Conservation (phyloP, 2,113 vertebrate species). For the Tachysurus vachellii region DNA sequence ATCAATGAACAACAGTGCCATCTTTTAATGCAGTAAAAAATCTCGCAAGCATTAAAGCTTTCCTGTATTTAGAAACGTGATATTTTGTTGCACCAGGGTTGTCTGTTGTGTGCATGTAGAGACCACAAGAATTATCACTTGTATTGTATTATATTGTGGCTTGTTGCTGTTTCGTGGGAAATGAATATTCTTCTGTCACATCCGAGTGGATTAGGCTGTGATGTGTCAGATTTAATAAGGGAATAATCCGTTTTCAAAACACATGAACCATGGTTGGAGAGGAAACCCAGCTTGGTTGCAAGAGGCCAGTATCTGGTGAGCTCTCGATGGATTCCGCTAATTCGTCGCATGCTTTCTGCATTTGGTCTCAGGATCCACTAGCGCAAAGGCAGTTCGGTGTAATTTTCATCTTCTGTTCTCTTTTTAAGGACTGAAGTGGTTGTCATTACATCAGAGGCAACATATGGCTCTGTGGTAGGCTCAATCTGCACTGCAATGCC, state of each 20-base stretch:
- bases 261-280: background rate
- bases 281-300: background rate
- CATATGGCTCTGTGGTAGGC: background rate
- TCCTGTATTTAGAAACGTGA: background rate
- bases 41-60: background rate
- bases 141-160: background rate
- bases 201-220: background rate
- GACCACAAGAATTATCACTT: background rate
- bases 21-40: background rate
- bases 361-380: background rate
- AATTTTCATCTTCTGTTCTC: background rate
- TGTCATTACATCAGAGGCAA: background rate
- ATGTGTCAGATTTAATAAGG: background rate
- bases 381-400: background rate
- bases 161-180: background rate
- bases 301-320: background rate
- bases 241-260: background rate
- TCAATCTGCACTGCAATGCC: background rate
- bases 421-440: background rate
- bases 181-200: background rate
- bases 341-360: background rate
- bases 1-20: background rate
- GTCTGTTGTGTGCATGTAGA: background rate
- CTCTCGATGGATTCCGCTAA: background rate
- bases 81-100: background rate